These are phyloP conservation scores for Huso huso DNA, from an alignment of 2,797 vertebrate species.

Conservation along the genomic window DNA sequence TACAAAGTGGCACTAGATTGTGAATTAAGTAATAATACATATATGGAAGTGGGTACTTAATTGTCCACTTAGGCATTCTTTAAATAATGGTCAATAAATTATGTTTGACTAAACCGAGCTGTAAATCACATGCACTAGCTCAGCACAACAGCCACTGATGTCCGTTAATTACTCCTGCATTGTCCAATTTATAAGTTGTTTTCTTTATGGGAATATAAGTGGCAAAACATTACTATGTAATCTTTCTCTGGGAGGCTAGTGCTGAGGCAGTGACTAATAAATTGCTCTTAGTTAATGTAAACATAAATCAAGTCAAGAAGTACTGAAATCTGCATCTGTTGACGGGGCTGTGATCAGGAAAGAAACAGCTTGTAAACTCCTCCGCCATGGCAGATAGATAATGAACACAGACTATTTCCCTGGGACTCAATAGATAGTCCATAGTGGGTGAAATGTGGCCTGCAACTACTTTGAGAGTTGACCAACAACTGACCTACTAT, in stretches of 20 bases:
- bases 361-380: not conserved
- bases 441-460: no score
- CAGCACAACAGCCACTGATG: constrained; percentile 34
- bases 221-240: constrained; percentile 32
- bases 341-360: constrained; percentile 9
- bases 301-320: constrained; percentile 42
- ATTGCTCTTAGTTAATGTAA: constrained; percentile 39
- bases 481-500: no score
- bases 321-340: constrained; percentile 9
- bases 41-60: constrained; percentile 23
- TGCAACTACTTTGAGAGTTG: no score
- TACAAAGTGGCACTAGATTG: no score
- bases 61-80: constrained; percentile 24
- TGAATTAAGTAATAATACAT: not conserved
- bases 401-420: not conserved
- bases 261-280: constrained; percentile 48
- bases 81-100: constrained; percentile 28
- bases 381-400: not conserved
- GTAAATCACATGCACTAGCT: constrained; percentile 38
- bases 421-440: no score
- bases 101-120: constrained; percentile 28
- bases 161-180: constrained; percentile 45
- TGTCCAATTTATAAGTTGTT: constrained; percentile 41
- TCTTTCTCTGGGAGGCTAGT: constrained; percentile 38
- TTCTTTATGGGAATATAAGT: constrained; percentile 38